Evolutionary conservation across 2,888 invertebrate genomes (phyloP), one percentile per base, ranked within the genome.

Genomic region (Spisula subtruncata): DNA sequence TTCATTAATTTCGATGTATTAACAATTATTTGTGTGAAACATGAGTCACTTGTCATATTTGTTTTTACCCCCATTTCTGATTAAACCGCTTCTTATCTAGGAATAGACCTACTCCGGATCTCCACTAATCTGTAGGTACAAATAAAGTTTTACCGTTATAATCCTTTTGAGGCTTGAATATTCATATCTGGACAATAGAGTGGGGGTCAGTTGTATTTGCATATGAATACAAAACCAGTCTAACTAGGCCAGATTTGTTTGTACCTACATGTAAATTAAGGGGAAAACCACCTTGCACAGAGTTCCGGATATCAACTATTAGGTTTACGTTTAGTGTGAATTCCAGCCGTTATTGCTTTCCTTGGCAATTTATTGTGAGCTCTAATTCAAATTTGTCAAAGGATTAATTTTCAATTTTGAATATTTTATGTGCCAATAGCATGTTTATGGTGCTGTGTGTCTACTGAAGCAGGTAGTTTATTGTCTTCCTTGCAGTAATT

Each of bases 401-500:
- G 84, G 87, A 87, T 87, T 87, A 90, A 83, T 90, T 82, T 79
- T 90, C 87, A 46, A 35, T 85, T 81, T 85, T 90, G 90, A 87
- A 85, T 90, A 79, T 85, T 90, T 87, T 87, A 90, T 90, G 81
- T 87, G 82, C 83, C 82, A 85, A 71, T 90, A 25, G 85, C 85
- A 79, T 90, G 90, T 87, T 88, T 88, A 87, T 83, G 71, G 48
- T 66, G 80, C 54, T 46, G n/a, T 83, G 81, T 71, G 56, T 75
- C 83, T 80, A 60, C 46, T 83, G n/a, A 18, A 51, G n/a, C 87
- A 80, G 85, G 80, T 85, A 80, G 80, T 80, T 85, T 85, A 85
- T 80, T 79, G 79, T 79, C 14, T 56, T 75, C 51, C 54, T 56
- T 46, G 84, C 75, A 18, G 29, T 51, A 71, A 75, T 75, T 48